Evolutionary conservation across 2,797 vertebrate species (phyloP), one percentile per base, ranked within the genome.

Genomic region (Epinephelus coioides): DNA sequence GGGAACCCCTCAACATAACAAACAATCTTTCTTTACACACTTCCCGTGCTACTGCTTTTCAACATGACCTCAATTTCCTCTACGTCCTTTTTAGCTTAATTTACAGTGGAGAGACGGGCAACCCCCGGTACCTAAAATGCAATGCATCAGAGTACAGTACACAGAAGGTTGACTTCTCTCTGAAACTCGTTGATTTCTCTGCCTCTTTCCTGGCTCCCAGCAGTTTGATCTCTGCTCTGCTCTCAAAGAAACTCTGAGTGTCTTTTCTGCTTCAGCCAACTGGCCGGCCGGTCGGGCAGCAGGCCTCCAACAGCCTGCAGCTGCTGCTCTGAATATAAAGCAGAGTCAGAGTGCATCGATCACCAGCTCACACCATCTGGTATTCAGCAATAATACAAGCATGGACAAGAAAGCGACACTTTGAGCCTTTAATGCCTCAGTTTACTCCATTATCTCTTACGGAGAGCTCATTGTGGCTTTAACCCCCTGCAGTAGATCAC

Each of bases 291-390:
- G 61, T 56, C 65, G 18, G 73, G 76, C 86, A 77, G 56, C 83
- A 75, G 85, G 85, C 80, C 82, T 78, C 87, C 76, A 73, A 50
- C 84, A 76, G 89, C 73, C 85, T 62, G 82, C 80, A 82, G 88
- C 79, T 75, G 78, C 83, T 82, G 86, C 69, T 62, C 63, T 81
- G 88, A 86, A 90, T 86, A 56, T 79, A 84, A 84, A 90, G 72
- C 78, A 82, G 70, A 77, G 79, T 62, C 78, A 43, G 59, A 76
- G 79, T 15, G 72, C 88, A 88, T 60, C 75, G 40, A 84, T 88
- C 80, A 69, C 69, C 78, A 15, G 66, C 75, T 62, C 53, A n/a
- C 64, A 63, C 69, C 56, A n/a, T 69, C 72, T 69, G 71, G 14
- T 51, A 4, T n/a, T 46, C 59, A 53, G 63, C 64, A 56, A 43